Conservation (phyloP, 2,888 invertebrate species). For the Mesochorus sp. region DNA sequence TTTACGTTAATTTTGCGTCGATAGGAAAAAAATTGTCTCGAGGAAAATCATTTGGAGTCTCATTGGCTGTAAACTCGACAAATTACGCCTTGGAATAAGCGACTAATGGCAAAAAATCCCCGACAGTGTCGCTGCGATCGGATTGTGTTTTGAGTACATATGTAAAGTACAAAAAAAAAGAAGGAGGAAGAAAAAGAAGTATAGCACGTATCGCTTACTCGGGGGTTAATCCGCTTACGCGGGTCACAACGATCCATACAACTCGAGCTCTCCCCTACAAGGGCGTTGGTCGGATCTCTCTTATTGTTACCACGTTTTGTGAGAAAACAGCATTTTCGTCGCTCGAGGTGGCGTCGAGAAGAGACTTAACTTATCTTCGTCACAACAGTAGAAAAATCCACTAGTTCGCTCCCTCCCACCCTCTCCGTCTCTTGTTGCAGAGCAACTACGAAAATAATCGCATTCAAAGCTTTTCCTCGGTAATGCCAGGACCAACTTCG, state of each 20-base stretch:
- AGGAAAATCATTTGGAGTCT: no score
- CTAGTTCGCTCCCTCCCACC: neutral
- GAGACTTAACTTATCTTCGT: slow-evolving; percentile 80
- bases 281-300: slow-evolving; percentile 66
- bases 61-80: no score
- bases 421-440: slow-evolving; percentile 33
- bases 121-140: no score
- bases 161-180: no score
- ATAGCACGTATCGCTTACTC: slow-evolving; percentile 73
- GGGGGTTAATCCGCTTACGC: slow-evolving; percentile 78
- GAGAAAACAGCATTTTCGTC: slow-evolving; percentile 82
- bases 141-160: no score
- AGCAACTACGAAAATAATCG: slow-evolving; percentile 28
- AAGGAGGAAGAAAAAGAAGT: neutral
- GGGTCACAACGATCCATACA: slow-evolving; percentile 64
- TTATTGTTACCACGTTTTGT: slow-evolving; percentile 79
- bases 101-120: no score
- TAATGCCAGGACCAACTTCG: slow-evolving; percentile 16
- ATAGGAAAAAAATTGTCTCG: no score
- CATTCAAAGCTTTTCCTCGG: slow-evolving; percentile 16
- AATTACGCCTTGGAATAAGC: no score
- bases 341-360: slow-evolving; percentile 82
- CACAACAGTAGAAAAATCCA: slow-evolving; percentile 73
- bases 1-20: neutral
- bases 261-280: slow-evolving; percentile 51